These are phyloP conservation scores for Eueremaeus valkanovi DNA, from an alignment of 2,888 invertebrate genomes.

Conservation along the genomic window DNA sequence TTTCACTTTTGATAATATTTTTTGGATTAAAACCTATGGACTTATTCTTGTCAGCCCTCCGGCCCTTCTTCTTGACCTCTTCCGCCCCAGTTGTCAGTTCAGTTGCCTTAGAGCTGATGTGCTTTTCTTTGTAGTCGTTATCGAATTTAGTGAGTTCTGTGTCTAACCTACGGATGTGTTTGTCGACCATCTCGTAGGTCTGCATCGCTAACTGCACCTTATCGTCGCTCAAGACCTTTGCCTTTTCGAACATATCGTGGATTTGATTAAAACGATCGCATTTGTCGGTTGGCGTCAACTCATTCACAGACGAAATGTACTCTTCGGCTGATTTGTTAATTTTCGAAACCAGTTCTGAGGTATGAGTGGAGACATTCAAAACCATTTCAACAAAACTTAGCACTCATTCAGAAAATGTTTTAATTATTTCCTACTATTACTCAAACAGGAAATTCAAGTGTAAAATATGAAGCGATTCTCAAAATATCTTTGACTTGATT, in stretches of 20 bases:
- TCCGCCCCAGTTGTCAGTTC: conserved; percentile 17
- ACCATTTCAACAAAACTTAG: conserved; percentile 10
- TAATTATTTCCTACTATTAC: conserved; percentile 5
- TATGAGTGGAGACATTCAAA: conserved; percentile 4
- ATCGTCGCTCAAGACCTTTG: conserved; percentile 92
- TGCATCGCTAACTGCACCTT: conserved; percentile 96
- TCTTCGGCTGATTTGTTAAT: conserved; percentile 82
- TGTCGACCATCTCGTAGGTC: conserved; percentile 94
- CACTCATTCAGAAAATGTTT: background rate
- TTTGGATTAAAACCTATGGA: conserved; percentile 33
- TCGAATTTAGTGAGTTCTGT: conserved; percentile 94
- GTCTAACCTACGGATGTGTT: conserved; percentile 91
- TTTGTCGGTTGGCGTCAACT: conserved; percentile 69
- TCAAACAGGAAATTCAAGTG: conserved; percentile 24
- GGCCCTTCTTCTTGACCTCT: conserved; percentile 48
- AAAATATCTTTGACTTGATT: conserved; percentile 26
- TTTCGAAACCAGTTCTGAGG: conserved; percentile 66
- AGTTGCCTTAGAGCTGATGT: background rate
- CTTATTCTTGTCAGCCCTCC: conserved; percentile 4
- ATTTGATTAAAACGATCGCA: conserved; percentile 71
- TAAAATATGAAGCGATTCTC: background rate
- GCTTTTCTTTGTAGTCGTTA: conserved; percentile 90
- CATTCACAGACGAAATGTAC: conserved; percentile 68
- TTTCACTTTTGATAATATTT: conserved; percentile 32
- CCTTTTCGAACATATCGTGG: conserved; percentile 88